These are phyloP conservation scores for Lagopus leucura DNA, from an alignment of 2,113 vertebrate species.

Conservation along the genomic window DNA sequence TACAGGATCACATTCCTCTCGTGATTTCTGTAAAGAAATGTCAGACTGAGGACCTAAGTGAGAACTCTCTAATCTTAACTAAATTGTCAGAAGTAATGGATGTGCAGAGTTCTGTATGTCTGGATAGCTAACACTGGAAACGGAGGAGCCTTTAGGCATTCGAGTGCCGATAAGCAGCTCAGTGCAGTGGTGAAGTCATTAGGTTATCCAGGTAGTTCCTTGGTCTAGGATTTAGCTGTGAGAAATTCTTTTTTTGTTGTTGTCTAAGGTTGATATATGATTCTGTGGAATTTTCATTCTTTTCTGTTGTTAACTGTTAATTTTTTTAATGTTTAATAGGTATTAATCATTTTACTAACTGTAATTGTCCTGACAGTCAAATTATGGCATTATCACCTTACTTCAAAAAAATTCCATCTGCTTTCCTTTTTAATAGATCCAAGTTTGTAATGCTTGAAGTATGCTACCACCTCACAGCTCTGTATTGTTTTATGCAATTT, in stretches of 20 bases:
- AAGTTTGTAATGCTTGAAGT: neutral
- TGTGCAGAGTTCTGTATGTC: neutral
- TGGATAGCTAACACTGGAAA: neutral
- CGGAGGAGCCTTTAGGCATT: neutral
- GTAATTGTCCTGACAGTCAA: neutral
- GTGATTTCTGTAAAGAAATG: neutral
- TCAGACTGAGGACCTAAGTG: neutral
- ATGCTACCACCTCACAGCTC: neutral
- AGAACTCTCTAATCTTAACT: neutral
- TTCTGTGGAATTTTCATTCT: neutral
- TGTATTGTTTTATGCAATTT: neutral
- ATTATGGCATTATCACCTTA: neutral
- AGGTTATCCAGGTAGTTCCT: neutral
- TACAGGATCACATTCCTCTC: neutral
- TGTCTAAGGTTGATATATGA: neutral
- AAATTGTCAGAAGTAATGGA: neutral
- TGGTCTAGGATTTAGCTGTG: neutral
- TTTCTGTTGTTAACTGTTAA: neutral
- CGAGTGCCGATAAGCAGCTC: neutral
- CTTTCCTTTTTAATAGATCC: neutral
- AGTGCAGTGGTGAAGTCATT: neutral
- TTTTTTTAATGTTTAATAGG: neutral
- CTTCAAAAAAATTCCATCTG: neutral
- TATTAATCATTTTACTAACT: neutral
- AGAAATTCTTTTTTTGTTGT: neutral